These are phyloP conservation scores for Chlorodrepanis virens DNA, from an alignment of 2,113 vertebrate species.

Conservation along the genomic window DNA sequence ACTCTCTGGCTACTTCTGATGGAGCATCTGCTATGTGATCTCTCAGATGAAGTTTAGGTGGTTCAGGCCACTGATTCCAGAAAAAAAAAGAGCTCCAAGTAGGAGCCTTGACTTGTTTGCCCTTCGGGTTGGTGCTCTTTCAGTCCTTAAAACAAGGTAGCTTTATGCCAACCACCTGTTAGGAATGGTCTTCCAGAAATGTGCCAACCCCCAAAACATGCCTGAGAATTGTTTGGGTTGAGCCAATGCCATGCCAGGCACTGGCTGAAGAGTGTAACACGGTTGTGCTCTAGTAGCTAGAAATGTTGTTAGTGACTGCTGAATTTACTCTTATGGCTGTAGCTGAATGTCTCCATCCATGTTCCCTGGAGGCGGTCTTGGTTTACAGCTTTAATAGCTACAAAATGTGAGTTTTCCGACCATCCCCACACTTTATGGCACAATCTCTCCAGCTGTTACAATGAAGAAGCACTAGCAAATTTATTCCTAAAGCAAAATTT, in stretches of 20 bases:
- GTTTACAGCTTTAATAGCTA: neutral
- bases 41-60: neutral
- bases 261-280: neutral
- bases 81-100: neutral
- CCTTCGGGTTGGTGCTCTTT: neutral
- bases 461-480: neutral
- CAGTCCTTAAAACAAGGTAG: neutral
- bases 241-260: neutral
- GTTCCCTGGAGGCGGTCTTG: neutral
- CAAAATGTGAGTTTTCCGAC: constrained; percentile 25
- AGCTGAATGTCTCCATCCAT: neutral
- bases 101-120: neutral
- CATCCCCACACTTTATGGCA: neutral
- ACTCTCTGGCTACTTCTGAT: neutral
- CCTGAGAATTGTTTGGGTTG: neutral
- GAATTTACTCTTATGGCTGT: neutral
- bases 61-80: neutral
- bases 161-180: neutral
- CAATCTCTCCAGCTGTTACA: neutral
- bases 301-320: neutral
- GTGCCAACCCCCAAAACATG: rapidly evolving
- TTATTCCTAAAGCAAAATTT: neutral
- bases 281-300: neutral
- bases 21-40: neutral
- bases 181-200: neutral